A percentile compares a stretch with the other conserved stretches of the same genome.
These are phyloP conservation scores for Tenrec ecaudatus DNA, from an alignment of 2,113 vertebrate species.

Conservation along the genomic window DNA sequence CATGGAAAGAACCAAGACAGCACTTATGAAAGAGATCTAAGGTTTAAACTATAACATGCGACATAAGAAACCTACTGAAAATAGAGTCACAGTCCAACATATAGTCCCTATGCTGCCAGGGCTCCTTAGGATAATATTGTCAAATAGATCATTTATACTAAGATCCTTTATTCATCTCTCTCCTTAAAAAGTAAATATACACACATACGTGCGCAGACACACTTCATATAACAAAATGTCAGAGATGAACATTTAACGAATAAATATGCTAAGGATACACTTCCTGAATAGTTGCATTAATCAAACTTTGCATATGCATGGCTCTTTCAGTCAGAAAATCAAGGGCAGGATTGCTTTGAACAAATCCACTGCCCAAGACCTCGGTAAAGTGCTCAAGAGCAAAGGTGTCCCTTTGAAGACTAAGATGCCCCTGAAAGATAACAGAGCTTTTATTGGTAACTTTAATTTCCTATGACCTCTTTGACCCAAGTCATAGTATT, in stretches of 20 bases:
- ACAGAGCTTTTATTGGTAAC: too few relatives aligned
- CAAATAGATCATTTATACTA: neutral
- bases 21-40: neutral
- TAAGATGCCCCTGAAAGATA: too few relatives aligned
- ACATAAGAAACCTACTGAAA: neutral
- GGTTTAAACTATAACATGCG: neutral
- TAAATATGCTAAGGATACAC: neutral
- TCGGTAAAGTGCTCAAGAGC: too few relatives aligned
- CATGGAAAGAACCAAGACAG: neutral
- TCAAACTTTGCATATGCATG: neutral
- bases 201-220: fast-evolving
- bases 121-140: neutral
- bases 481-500: too few relatives aligned
- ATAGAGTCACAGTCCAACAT: too few relatives aligned
- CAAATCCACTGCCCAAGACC: too few relatives aligned
- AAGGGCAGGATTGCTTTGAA: too few relatives aligned
- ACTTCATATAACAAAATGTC: neutral
- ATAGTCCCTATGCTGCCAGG: too few relatives aligned
- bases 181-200: neutral
- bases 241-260: conserved; percentile 5
- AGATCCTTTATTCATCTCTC: neutral
- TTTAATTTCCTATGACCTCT: too few relatives aligned
- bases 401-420: too few relatives aligned
- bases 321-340: too few relatives aligned
- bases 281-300: neutral